phyloP scores from a whole-genome alignment of 2,888 invertebrate genomes.

The Caenorhabditis macrosperma region DNA sequence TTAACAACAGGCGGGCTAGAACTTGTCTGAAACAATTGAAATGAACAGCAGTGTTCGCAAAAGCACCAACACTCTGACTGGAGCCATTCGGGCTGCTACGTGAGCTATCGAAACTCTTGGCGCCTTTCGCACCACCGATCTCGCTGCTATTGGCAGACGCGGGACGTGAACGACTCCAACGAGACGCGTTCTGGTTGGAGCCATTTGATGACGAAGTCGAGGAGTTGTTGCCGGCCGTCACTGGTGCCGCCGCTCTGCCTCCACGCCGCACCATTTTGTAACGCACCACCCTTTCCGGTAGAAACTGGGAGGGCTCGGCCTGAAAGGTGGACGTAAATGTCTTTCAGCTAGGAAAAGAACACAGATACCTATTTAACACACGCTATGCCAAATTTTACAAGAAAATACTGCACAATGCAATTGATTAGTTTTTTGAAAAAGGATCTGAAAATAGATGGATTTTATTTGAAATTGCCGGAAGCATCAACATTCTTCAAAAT shows the following conservation, averaged over 20 bases:
- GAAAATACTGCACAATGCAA: slow-evolving; percentile 10
- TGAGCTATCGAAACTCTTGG: slow-evolving; percentile 30
- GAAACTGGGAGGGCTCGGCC: background rate
- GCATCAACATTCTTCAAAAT: too few species aligned
- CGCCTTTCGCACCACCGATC: slow-evolving; percentile 7
- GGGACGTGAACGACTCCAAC: slow-evolving; percentile 32
- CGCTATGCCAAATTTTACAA: slow-evolving; percentile 17
- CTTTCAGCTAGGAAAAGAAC: background rate
- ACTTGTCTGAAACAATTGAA: slow-evolving; percentile 29
- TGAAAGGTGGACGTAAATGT: background rate
- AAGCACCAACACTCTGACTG: slow-evolving; percentile 28
- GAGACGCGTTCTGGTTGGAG: slow-evolving; percentile 9
- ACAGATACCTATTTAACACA: slow-evolving; percentile 9
- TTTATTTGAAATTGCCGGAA: too few species aligned
- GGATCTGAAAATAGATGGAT: too few species aligned
- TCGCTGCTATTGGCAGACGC: slow-evolving; percentile 31
- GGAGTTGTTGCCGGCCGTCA: slow-evolving; percentile 4
- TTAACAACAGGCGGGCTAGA: slow-evolving; percentile 9
- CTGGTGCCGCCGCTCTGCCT: slow-evolving; percentile 22
- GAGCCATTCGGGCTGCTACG: slow-evolving; percentile 35
- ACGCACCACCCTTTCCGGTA: slow-evolving; percentile 26
- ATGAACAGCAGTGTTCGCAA: too few species aligned
- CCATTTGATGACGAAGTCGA: slow-evolving; percentile 20
- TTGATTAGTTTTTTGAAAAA: slow-evolving; percentile 19
- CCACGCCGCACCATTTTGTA: slow-evolving; percentile 57